Conservation (phyloP, 2,888 invertebrate genomes). For the Hanleya hanleyi region DNA sequence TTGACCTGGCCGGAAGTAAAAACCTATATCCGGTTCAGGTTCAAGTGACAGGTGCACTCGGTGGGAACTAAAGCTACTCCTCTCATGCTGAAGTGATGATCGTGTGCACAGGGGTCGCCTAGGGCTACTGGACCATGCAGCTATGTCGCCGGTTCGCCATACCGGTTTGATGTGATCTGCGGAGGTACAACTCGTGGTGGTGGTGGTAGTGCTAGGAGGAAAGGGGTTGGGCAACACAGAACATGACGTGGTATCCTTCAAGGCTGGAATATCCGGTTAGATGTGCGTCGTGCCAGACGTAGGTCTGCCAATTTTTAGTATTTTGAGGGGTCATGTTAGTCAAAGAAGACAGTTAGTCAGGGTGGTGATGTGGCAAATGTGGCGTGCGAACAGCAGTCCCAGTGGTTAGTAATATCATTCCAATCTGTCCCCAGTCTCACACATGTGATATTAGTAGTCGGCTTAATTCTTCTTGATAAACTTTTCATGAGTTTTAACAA, state of each 20-base stretch:
- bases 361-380: too few relatives aligned
- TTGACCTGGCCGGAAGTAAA: not conserved
- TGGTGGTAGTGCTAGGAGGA: not conserved
- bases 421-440: too few relatives aligned
- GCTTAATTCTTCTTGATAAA: too few relatives aligned
- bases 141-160: not conserved
- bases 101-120: not conserved
- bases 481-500: too few relatives aligned
- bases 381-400: too few relatives aligned
- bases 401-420: too few relatives aligned
- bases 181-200: not conserved
- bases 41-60: not conserved
- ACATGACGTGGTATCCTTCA: too few relatives aligned
- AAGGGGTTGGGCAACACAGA: too few relatives aligned
- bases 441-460: too few relatives aligned
- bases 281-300: not conserved
- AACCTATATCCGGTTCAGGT: not conserved
- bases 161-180: too few relatives aligned
- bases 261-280: not conserved
- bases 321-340: not conserved
- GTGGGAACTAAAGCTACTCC: not conserved
- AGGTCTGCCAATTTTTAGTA: not conserved
- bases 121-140: conserved; percentile 1
- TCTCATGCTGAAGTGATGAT: not conserved
- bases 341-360: not conserved